Conservation (phyloP, 1,140 invertebrate species). For the Oreohelix idahoensis region DNA sequence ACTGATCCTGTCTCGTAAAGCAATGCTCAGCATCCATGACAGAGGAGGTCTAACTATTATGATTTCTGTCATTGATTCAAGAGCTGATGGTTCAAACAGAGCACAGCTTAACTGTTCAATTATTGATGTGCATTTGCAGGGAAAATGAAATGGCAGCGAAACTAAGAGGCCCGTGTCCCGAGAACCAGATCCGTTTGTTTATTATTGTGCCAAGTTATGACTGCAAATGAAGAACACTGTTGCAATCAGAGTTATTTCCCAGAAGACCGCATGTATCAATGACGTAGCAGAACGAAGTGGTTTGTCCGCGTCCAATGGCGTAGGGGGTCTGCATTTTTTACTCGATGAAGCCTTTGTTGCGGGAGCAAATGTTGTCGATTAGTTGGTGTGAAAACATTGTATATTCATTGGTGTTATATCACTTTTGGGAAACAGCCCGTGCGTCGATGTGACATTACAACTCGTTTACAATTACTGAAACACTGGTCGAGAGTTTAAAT, state of each 20-base stretch:
- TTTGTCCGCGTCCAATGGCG: neutral
- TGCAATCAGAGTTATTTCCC: slow-evolving; percentile 41
- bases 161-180: neutral
- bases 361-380: neutral
- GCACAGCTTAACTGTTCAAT: neutral
- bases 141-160: neutral
- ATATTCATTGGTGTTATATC: neutral
- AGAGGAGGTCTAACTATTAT: neutral
- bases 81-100: neutral
- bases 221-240: slow-evolving; percentile 34
- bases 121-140: slow-evolving; percentile 32
- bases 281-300: slow-evolving; percentile 9
- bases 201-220: neutral
- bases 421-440: neutral
- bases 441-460: neutral
- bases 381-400: neutral
- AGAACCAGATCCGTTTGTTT: slow-evolving; percentile 16
- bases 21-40: neutral
- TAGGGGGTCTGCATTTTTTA: neutral
- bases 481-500: neutral
- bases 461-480: neutral
- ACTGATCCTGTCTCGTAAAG: neutral
- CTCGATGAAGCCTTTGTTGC: neutral
- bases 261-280: slow-evolving; percentile 20
- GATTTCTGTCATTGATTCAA: neutral